Conservation (phyloP, 2,888 invertebrate genomes). For the Mesorhabditis belari region DNA sequence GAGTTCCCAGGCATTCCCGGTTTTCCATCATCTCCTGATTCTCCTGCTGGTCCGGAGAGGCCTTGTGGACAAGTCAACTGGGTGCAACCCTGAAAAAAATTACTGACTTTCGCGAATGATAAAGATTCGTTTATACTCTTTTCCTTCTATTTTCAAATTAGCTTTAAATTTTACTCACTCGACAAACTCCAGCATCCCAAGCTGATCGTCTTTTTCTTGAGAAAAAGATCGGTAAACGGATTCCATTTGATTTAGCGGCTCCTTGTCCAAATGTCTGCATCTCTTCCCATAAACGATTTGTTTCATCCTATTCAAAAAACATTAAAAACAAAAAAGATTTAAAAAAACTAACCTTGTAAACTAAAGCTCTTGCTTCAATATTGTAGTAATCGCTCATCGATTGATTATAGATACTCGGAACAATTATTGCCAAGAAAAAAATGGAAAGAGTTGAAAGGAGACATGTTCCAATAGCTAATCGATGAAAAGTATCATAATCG, state of each 20-base stretch:
- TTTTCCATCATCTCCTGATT: background rate
- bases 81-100: background rate
- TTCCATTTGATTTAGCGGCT: background rate
- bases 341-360: slow-evolving; percentile 6
- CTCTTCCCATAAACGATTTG: slow-evolving; percentile 13
- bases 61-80: slow-evolving; percentile 1
- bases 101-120: background rate
- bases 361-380: slow-evolving; percentile 2
- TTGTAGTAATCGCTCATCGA: background rate
- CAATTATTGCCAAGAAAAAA: slow-evolving; percentile 10
- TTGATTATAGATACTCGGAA: slow-evolving; percentile 9
- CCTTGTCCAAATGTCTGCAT: background rate
- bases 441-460: slow-evolving; percentile 4
- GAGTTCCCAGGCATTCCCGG: slow-evolving; percentile 1
- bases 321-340: background rate
- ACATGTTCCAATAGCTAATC: background rate
- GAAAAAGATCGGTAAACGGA: slow-evolving; percentile 5
- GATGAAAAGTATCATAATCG: background rate
- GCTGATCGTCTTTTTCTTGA: slow-evolving; percentile 6
- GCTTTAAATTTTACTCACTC: slow-evolving; percentile 1
- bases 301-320: slow-evolving; percentile 14
- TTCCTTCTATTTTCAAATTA: background rate
- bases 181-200: slow-evolving; percentile 5
- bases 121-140: too few species aligned
- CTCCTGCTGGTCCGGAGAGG: background rate